These are phyloP conservation scores for Bucorvus abyssinicus DNA, from an alignment of 2,797 vertebrate genomes.

Conservation along the genomic window DNA sequence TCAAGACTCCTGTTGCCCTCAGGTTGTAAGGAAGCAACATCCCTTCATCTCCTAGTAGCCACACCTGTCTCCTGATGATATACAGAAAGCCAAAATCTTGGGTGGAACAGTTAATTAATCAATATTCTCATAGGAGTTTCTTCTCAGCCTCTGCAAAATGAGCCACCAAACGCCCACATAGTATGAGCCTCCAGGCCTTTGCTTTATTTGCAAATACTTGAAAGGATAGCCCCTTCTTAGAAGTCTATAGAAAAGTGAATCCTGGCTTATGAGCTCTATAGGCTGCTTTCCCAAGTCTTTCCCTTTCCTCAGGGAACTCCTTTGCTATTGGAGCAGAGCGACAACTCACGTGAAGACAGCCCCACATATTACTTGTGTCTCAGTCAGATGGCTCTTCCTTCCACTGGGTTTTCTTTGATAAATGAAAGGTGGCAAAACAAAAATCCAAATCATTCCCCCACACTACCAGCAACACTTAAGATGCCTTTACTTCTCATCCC, in stretches of 20 bases:
- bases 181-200: neutral
- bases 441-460: neutral
- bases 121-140: neutral
- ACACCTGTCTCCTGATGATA: neutral
- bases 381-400: accelerated
- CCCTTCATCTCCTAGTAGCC: neutral
- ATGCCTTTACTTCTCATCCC: neutral
- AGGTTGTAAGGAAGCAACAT: neutral
- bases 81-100: neutral
- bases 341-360: neutral
- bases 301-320: neutral
- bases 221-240: neutral
- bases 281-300: neutral
- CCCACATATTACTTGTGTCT: neutral
- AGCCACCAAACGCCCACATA: neutral
- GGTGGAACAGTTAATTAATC: neutral
- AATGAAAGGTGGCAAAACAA: neutral
- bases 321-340: neutral
- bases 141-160: neutral
- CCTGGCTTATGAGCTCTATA: neutral
- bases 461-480: neutral
- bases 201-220: neutral
- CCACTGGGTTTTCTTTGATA: neutral
- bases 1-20: neutral
- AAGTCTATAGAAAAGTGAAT: neutral